Conservation (phyloP, 2,113 vertebrate species). For the Sus scrofa region DNA sequence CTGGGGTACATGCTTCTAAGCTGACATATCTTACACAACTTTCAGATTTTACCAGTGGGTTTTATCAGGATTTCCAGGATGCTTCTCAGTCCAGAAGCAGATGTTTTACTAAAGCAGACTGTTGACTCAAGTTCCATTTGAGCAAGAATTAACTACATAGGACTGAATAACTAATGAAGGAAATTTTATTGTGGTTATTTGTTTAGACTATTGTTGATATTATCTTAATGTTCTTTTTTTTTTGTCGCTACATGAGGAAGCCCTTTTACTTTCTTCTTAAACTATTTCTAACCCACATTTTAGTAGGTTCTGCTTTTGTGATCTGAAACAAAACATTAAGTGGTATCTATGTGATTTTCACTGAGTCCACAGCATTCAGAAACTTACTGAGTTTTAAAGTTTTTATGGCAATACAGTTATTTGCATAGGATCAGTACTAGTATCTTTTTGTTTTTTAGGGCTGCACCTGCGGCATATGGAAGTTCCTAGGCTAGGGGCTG, state of each 20-base stretch:
- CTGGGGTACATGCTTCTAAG: not conserved
- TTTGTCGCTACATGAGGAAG: not conserved
- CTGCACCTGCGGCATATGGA: no score
- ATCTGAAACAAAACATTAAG: slow-evolving; percentile 2
- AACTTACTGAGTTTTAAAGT: not conserved
- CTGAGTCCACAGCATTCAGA: not conserved
- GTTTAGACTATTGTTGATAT: not conserved
- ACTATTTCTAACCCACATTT: not conserved
- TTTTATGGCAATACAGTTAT: not conserved
- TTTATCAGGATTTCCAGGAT: not conserved
- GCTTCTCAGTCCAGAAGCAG: not conserved
- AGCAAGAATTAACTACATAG: not conserved
- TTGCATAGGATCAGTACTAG: not conserved
- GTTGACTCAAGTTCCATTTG: not conserved
- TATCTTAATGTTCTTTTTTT: not conserved
- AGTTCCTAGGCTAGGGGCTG: no score
- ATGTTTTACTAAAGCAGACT: not conserved
- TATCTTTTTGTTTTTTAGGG: not conserved
- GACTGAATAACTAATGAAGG: not conserved
- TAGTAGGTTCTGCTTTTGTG: not conserved
- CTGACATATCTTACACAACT: not conserved
- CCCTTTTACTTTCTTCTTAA: not conserved
- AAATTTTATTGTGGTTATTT: not conserved
- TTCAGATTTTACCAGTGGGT: not conserved
- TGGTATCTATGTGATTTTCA: not conserved